Evolutionary conservation across 2,113 vertebrate genomes (phyloP).

Genomic region (Acanthochromis polyacanthus): DNA sequence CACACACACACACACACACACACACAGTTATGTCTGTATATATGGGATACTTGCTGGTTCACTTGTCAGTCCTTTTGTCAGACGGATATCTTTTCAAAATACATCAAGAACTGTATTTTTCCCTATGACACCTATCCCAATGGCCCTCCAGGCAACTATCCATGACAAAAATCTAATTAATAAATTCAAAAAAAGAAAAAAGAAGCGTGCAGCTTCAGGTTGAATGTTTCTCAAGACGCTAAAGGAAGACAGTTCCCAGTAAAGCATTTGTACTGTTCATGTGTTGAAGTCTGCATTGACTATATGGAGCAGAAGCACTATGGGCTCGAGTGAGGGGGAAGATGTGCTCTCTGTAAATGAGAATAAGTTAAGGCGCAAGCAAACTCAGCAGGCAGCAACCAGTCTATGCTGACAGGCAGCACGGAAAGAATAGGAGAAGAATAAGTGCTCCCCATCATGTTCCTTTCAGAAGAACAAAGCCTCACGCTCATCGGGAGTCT

Average conservation of each 20-base stretch:
- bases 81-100: too few species aligned
- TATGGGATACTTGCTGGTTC: too few species aligned
- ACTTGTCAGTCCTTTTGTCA: too few species aligned
- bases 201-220: neutral
- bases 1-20: too few species aligned
- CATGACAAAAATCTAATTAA: neutral
- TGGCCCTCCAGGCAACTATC: too few species aligned
- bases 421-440: conserved; percentile 52
- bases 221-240: neutral
- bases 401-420: conserved; percentile 58
- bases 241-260: conserved; percentile 6
- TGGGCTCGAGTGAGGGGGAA: conserved; percentile 18
- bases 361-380: conserved; percentile 26
- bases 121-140: too few species aligned
- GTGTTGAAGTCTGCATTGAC: conserved; percentile 6
- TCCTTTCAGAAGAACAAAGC: conserved; percentile 78
- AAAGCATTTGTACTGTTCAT: neutral
- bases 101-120: too few species aligned
- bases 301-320: neutral
- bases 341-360: conserved; percentile 51
- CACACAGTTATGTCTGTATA: too few species aligned
- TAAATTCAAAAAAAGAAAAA: neutral
- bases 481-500: conserved; percentile 51
- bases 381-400: conserved; percentile 31
- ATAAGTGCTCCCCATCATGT: conserved; percentile 75